Evolutionary conservation across 1,140 invertebrate species (phyloP).

Genomic region (Drosophila paulistorum): DNA sequence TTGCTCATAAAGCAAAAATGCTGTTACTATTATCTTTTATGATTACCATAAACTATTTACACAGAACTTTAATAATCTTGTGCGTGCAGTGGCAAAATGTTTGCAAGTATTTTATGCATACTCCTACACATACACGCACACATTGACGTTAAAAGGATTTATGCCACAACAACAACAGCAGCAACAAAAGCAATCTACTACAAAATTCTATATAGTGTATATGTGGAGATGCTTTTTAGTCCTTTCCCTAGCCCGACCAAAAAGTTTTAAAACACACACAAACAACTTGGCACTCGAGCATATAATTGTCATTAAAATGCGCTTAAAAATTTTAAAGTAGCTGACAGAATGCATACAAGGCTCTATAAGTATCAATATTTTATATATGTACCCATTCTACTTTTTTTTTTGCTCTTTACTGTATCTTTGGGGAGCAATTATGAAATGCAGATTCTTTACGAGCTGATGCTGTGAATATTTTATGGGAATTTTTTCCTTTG

Average conservation of each 20-base stretch:
- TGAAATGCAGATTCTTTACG: slow-evolving; percentile 40
- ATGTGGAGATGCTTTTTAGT: slow-evolving; percentile 42
- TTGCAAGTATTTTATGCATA: slow-evolving; percentile 50
- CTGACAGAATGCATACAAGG: slow-evolving; percentile 36
- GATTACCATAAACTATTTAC: slow-evolving; percentile 80
- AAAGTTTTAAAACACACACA: slow-evolving; percentile 53
- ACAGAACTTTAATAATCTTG: slow-evolving; percentile 68
- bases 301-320: slow-evolving; percentile 76
- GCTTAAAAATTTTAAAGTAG: slow-evolving; percentile 50
- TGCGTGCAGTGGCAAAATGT: slow-evolving; percentile 54
- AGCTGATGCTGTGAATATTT: slow-evolving; percentile 39
- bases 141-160: slow-evolving; percentile 59
- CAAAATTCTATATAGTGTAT: slow-evolving; percentile 39
- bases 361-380: slow-evolving; percentile 52
- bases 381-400: slow-evolving; percentile 1
- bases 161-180: slow-evolving; percentile 44
- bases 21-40: slow-evolving; percentile 57
- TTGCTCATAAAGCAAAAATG: slow-evolving; percentile 53
- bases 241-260: background rate
- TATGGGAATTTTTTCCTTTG: slow-evolving; percentile 42
- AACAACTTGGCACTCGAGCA: slow-evolving; percentile 56
- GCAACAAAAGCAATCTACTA: slow-evolving; percentile 23
- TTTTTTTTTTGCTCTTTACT: background rate
- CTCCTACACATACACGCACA: slow-evolving; percentile 9
- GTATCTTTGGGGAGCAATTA: slow-evolving; percentile 39